phyloP scores from a whole-genome alignment of 2,797 vertebrate genomes.

The Artibeus lituratus region DNA sequence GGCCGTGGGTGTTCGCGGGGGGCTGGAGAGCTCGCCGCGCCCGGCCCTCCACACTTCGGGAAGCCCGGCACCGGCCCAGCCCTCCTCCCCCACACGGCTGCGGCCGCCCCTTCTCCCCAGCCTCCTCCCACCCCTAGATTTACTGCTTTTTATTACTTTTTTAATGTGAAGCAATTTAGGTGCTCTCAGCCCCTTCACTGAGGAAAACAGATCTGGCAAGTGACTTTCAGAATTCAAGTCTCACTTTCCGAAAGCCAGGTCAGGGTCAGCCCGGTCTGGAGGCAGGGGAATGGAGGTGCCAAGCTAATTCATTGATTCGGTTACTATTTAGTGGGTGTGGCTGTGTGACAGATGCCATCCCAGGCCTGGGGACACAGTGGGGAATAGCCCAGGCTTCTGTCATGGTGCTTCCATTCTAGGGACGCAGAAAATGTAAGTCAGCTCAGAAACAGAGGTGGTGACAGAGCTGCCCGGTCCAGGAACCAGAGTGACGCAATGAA shows the following conservation, averaged over 20 bases:
- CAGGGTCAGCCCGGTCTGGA: neutral
- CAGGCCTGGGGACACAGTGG: neutral
- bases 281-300: neutral
- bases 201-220: neutral
- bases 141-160: neutral
- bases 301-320: neutral
- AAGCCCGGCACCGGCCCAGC: too few relatives aligned
- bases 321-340: neutral
- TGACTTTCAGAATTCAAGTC: neutral
- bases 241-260: neutral
- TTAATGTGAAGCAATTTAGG: neutral
- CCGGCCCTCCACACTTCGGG: neutral
- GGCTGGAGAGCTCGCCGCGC: fast-evolving
- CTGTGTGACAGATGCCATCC: neutral
- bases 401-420: neutral
- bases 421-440: neutral
- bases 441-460: neutral
- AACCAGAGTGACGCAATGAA: neutral
- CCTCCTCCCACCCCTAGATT: neutral
- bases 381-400: neutral
- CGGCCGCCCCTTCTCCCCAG: fast-evolving
- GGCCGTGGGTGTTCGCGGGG: fast-evolving
- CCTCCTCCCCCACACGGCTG: neutral
- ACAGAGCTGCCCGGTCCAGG: too few relatives aligned
- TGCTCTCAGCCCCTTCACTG: neutral